Base-by-base conservation (phyloP, 1,140 invertebrate species). In the Zaprionus lachaisei region DNA sequence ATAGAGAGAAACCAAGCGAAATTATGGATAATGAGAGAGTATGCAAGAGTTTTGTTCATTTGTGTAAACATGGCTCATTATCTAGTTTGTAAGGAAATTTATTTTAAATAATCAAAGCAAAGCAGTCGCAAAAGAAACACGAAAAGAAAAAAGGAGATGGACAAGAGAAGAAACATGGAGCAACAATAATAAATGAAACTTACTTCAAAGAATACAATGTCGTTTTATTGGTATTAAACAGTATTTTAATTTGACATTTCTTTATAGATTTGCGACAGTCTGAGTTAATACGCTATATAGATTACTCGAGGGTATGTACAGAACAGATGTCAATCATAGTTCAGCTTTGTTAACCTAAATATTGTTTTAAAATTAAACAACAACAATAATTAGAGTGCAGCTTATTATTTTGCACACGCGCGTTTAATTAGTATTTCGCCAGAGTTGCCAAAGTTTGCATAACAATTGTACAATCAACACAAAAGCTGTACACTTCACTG, bases 121-220 rank as follows among this genome's bases (percentile, higher is more conserved):
- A 80, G 75, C 66, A 67, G 75, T 73, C 61, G 47, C 38, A 55
- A 55, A 51, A 72, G 24, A 68, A 26, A 61, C 6, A 41, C 20
- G 15, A 63, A 68, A 57, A 17, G 22, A 44, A 69, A 11, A 9
- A 11, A 3, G 24, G 3, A 26, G 1, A 26, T 26, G 24, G 5
- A 68, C 69, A 67, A 20, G 60, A 79, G 73, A 72, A 58, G 68
- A 72, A 73, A 66, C 57, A 76, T 74, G 77, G 77, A 81, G 82
- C 74, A 86, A 86, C 77, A 89, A 87, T 86, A 85, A 84, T 83
- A 86, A 86, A 86, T 73, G 71, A 80, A 78, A 51, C 74, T 86
- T 78, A 89, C 72, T 86, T 86, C 80, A 89, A 89, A 80, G 55
- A 83, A 70, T 41, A 12, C 51, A 0, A 3, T 26, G 0, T 44